Evolutionary conservation across 2,113 vertebrate species (phyloP).

Genomic region (Charadrius vociferus): DNA sequence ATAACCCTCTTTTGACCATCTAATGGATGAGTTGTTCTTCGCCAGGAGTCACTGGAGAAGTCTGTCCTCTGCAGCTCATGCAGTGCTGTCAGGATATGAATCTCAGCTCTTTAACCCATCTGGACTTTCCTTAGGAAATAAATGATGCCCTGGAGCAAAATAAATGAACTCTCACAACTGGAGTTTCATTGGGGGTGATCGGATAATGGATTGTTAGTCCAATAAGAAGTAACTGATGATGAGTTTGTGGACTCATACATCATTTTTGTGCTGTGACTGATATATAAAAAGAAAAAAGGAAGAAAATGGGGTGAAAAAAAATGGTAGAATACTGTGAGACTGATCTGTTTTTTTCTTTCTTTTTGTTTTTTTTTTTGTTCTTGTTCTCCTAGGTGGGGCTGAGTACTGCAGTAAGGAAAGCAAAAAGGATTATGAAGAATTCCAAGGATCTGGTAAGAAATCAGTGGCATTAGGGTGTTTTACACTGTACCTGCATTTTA

Average conservation of each 20-base stretch:
- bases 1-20: neutral
- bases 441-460: conserved; percentile 63
- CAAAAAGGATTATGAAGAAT: conserved; percentile 20
- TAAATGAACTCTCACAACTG: conserved; percentile 10
- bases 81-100: neutral
- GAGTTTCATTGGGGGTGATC: neutral
- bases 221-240: conserved; percentile 24
- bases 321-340: neutral
- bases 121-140: conserved; percentile 17
- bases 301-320: neutral
- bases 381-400: conserved; percentile 55
- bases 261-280: neutral
- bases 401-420: conserved; percentile 44
- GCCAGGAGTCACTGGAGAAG: neutral
- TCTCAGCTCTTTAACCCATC: neutral
- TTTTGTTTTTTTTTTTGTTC: neutral
- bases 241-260: neutral
- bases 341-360: neutral
- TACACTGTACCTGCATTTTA: neutral
- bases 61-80: neutral
- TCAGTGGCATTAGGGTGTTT: neutral
- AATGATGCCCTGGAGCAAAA: conserved; percentile 26
- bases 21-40: neutral
- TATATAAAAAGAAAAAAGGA: neutral
- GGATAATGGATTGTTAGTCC: conserved; percentile 37